A percentile compares a stretch with the other conserved stretches of the same genome.
phyloP scores from a whole-genome alignment of 1,140 invertebrate species.

The Drosophila sulfurigaster region DNA sequence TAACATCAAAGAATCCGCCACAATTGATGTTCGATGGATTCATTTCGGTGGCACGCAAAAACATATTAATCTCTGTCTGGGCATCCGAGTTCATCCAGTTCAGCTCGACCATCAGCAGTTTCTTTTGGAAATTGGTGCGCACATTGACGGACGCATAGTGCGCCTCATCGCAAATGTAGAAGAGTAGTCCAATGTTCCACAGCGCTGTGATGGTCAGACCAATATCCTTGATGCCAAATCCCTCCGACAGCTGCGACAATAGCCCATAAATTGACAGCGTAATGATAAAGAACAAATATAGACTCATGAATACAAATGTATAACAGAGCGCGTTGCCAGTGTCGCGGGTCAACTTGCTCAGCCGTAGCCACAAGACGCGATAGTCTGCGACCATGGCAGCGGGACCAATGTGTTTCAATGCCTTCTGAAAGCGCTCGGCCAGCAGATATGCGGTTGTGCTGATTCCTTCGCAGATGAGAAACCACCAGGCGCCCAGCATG shows the following conservation, averaged over 20 bases:
- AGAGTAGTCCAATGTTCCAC: constrained; percentile 87
- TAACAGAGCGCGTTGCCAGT: constrained; percentile 88
- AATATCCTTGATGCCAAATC: constrained; percentile 89
- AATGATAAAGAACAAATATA: constrained; percentile 89
- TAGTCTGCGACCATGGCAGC: constrained; percentile 88
- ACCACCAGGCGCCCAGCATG: constrained; percentile 88
- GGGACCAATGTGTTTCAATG: constrained; percentile 88
- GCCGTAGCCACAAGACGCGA: constrained; percentile 87
- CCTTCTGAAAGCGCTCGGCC: constrained; percentile 88
- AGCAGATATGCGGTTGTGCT: constrained; percentile 87
- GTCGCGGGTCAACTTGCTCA: constrained; percentile 88
- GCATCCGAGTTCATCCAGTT: constrained; percentile 89
- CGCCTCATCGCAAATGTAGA: constrained; percentile 89
- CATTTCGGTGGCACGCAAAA: constrained; percentile 89
- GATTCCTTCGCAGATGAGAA: constrained; percentile 87
- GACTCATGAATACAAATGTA: constrained; percentile 87
- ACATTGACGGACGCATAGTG: constrained; percentile 89
- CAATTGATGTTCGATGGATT: constrained; percentile 89
- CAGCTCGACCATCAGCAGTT: constrained; percentile 88
- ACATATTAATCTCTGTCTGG: constrained; percentile 89
- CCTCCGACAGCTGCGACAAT: constrained; percentile 88
- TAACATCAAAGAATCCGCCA: constrained; percentile 89
- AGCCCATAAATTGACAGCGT: constrained; percentile 89
- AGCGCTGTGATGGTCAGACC: constrained; percentile 88
- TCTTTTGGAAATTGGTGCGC: constrained; percentile 89